Conservation (phyloP, 2,113 vertebrate species). For the Rynchops niger region DNA sequence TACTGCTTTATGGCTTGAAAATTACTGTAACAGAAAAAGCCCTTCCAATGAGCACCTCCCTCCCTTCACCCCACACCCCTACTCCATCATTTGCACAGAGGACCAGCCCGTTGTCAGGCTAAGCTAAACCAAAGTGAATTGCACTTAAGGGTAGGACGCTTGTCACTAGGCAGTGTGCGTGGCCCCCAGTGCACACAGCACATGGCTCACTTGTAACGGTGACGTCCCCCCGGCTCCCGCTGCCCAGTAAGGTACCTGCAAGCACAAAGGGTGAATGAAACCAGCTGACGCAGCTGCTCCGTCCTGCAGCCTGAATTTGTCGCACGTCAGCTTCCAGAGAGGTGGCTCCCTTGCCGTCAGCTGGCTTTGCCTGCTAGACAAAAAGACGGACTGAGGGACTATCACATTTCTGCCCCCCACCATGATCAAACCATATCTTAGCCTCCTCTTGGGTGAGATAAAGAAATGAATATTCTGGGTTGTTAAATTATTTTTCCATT, state of each 20-base stretch:
- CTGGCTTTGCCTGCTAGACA: background rate
- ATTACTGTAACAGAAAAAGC: background rate
- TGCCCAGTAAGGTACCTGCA: background rate
- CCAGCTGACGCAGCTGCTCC: background rate
- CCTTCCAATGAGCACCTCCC: background rate
- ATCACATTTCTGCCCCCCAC: background rate
- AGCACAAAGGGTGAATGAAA: background rate
- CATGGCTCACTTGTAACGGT: accelerated
- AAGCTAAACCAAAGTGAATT: background rate
- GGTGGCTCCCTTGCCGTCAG: background rate
- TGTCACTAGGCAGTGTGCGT: background rate
- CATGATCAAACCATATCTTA: background rate
- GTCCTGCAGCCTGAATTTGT: background rate
- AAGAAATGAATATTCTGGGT: background rate
- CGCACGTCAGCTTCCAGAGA: accelerated
- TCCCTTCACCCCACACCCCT: background rate
- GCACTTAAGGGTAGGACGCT: background rate
- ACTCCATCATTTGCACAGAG: background rate
- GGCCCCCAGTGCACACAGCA: background rate
- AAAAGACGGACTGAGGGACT: background rate
- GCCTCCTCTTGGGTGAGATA: background rate
- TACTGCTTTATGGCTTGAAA: background rate
- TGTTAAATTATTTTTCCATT: background rate
- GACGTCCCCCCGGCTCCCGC: background rate
- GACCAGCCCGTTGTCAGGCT: background rate